Base-by-base conservation (phyloP, 2,113 vertebrate genomes). In the Stigmatopora nigra region DNA sequence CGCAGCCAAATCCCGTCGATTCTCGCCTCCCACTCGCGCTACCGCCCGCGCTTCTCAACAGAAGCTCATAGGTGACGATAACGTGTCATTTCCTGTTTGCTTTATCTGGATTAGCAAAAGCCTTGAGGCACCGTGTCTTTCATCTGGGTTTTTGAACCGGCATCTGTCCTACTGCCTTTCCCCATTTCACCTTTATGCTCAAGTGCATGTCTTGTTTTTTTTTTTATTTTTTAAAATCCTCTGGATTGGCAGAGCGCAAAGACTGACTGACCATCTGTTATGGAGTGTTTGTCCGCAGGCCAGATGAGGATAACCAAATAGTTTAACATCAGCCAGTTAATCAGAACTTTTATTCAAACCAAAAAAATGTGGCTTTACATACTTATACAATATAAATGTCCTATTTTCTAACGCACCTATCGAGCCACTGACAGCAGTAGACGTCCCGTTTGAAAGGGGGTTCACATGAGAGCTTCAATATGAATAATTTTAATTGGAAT, bases 201-300 rank as follows among this genome's bases (percentile, higher is more conserved):
- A 47, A 69, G 38, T 64, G 52, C 57, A 49, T 9, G 38, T 72
- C 68, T 61, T 31, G 3, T 31, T 75, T 60, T 45, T 72, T 63
- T 22, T 81, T 64, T 64, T 52, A 31, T 31, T 31, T 31, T 31
- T 31, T 31, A 31, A 36, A 71, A 20, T 51, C 41, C 61, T 68
- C 57, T 71, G 68, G 13, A 38, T 63, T 67, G 65, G 35, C 63
- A 31, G 53, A 64, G 49, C 53, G 62, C 7, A 5, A 53, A 25
- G 60, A 70, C 63, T 15, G 60, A 70, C 63, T 15, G 45, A 47
- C 78, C 80, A 81, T 86, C 82, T 82, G 83, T 36, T 66, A 59
- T 69, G n/a, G 52, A 55, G 70, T 57, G 73, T 69, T 58, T 65
- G 65, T 65, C 79, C 53, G 16, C 64, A 64, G 65, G 75, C 68